Base-by-base conservation (phyloP, 2,888 invertebrate species). In the Arrhopalites spinosus region DNA sequence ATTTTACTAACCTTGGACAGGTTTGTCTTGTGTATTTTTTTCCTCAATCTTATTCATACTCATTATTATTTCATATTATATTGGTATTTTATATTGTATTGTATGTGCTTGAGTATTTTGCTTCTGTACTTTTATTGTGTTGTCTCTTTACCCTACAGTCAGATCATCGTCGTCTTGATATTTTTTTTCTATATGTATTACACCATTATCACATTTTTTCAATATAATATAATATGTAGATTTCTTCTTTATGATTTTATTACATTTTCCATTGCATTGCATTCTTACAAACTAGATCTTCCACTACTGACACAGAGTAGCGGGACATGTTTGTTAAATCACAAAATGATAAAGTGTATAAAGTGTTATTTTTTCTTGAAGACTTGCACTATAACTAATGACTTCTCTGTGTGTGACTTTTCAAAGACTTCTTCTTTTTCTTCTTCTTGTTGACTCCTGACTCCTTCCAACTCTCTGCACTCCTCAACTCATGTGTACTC, bases 1-100 rank as follows among this genome's bases (percentile, higher is more conserved):
- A 87, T 74, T 88, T 86, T 83, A 83, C 83, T 76, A 85, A 87
- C 81, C 80, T 85, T 73, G 86, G 87, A 83, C 84, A 86, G 85
- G 88, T 88, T 83, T 83, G 84, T 81, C n/a, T 25, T 47, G 2
- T 29, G 13, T 69, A 29, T 1, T 56, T 56, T 29, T 36, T 23
- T 23, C 25, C 25, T 59, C 27, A 25, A 27, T 59, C 50, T 50
- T n/a, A n/a, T 36, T 36, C 50, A 1, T 27, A 5, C 27, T 59
- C 20, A 25, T n/a, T 20, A 1, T n/a, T 23, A 25, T 25, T 15
- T 25, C 25, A 25, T 25, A 59, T 59, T 27, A 59, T 25, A 27
- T 20, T 7, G 3, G 17, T 50, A 50, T 50, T 50, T n/a, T 17
- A 20, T 53, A 20, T 2, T 53, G 23, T 53, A 53, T 2, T 53